These are phyloP conservation scores for Amblyjoppa proteus DNA, from an alignment of 2,888 invertebrate species.

Conservation along the genomic window DNA sequence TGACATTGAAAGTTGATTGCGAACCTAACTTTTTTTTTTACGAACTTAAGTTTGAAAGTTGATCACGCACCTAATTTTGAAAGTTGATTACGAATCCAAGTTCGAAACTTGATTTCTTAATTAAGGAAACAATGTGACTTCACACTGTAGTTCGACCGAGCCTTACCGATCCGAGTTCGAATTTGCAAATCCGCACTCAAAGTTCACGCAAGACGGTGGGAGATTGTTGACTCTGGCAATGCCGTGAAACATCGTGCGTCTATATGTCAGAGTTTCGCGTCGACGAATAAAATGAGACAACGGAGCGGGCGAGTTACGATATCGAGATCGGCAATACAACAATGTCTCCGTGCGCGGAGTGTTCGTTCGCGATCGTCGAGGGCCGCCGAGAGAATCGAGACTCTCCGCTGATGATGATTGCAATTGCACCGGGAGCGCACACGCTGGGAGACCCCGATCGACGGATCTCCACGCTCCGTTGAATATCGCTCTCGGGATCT, in stretches of 20 bases:
- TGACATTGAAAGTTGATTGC: no score
- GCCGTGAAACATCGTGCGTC: not conserved
- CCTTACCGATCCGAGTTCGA: no score
- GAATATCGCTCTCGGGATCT: conserved; percentile 47
- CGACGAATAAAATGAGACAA: not conserved
- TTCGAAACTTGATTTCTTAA: not conserved
- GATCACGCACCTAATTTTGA: not conserved
- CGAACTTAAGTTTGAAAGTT: no score
- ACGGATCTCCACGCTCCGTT: conserved; percentile 41
- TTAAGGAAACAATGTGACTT: not conserved
- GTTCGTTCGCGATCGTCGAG: conserved; percentile 15
- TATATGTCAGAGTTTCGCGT: not conserved
- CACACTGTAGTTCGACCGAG: not conserved
- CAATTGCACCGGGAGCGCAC: conserved; percentile 42
- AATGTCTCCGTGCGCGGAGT: conserved; percentile 9
- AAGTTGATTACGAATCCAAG: no score
- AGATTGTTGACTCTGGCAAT: not conserved
- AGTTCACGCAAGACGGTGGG: not conserved
- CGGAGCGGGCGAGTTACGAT: not conserved
- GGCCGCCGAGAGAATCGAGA: conserved; percentile 33
- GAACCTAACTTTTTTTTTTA: no score
- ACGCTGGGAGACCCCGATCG: conserved; percentile 37
- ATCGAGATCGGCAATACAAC: conserved; percentile 25
- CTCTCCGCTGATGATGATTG: conserved; percentile 43
- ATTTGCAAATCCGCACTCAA: not conserved